Base-by-base conservation (phyloP, 2,113 vertebrate species). In the Sorex fumeus region DNA sequence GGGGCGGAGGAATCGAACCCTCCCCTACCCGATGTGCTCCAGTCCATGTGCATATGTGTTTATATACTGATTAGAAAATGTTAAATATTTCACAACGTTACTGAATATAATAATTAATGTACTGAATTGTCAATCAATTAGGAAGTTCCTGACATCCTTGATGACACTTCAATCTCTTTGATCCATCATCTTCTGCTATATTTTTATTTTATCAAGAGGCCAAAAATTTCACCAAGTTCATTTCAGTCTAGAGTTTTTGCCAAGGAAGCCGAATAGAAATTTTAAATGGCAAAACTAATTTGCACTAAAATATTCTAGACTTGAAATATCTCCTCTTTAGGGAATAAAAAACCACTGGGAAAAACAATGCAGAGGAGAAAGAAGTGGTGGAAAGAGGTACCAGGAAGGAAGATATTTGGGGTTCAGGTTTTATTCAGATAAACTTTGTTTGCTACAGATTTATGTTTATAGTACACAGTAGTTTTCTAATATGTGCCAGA, bases 231-330 rank as follows among this genome's bases (percentile, higher is more conserved):
- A 78, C 34, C 27, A 70, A 64, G 66, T 91, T 87, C 27, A 81
- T 78, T 93, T 89, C 53, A 75, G 45, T 82, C 3, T 79, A 70
- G 50, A 53, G 19, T 36, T 90, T 90, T 83, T 86, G 36, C 57
- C 53, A 86, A 67, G 76, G 36, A 93, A 92, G 70, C 18, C n/a
- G 50, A 90, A 82, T 40, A 84, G 78, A 66, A 93, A 91, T 87
- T 23, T 78, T 15, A 94, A 91, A 89, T 89, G 40, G n/a, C 21
- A 91, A 94, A 91, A 89, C 43, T 82, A 75, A 90, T 78, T 90
- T 89, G 71, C 27, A 53, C 9, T 90, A 66, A 90, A 87, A 30
- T 93, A 62, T 94, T 84, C 70, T 82, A 75, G 47, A 93, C 11
- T 53, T 43, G 82, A 25, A 87, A 90, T 11, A 78, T 74, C 12